A percentile compares a stretch with the other conserved stretches of the same genome.
Evolutionary conservation across 1,140 invertebrate genomes (phyloP).

Genomic region (Magallana ariakensis): DNA sequence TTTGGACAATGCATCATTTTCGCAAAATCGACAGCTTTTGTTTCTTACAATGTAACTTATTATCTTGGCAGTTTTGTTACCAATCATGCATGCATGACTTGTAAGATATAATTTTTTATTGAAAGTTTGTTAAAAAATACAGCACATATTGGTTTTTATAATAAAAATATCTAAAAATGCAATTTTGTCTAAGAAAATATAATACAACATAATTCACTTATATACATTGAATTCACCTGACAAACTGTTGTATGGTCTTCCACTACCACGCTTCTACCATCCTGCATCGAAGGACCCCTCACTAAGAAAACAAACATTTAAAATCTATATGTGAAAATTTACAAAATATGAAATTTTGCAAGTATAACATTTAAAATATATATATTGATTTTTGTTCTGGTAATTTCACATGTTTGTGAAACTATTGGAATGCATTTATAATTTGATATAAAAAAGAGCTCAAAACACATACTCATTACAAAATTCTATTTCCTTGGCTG

Average conservation of each 20-base stretch:
- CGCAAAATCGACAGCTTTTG: neutral
- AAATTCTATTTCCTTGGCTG: neutral
- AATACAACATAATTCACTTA: neutral
- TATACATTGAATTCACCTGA: slow-evolving; percentile 31
- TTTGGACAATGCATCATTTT: slow-evolving; percentile 14
- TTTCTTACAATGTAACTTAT: neutral
- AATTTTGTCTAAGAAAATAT: neutral
- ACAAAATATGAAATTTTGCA: neutral
- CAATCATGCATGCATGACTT: neutral
- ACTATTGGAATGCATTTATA: neutral
- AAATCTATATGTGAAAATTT: neutral
- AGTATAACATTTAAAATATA: neutral
- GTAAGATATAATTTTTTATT: neutral
- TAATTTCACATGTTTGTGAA: neutral
- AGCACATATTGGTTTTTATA: too few species aligned
- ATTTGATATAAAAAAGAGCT: too few species aligned
- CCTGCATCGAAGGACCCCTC: slow-evolving; percentile 48
- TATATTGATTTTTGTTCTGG: neutral
- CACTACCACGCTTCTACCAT: slow-evolving; percentile 50
- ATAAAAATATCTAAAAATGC: neutral
- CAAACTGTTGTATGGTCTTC: slow-evolving; percentile 15
- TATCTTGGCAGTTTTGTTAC: neutral
- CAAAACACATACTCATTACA: too few species aligned
- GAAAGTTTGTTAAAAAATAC: neutral
- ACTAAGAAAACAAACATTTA: neutral